Percentiles rank a stretch among this genome's conserved stretches.
Conservation (phyloP, 2,113 vertebrate genomes). For the Dipodomys merriami region DNA sequence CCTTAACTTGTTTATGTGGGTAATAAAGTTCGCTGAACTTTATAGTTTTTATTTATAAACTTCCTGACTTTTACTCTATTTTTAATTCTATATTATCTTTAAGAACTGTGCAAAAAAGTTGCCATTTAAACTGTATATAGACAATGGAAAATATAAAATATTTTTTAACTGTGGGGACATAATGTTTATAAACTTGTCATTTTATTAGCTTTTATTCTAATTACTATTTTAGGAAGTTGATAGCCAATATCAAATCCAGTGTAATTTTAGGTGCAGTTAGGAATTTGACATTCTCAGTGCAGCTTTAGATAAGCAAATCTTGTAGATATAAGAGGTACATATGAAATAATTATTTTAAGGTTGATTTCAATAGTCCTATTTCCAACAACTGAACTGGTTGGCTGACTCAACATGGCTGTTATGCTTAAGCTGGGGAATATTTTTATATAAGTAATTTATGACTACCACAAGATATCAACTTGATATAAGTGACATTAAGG, state of each 20-base stretch:
- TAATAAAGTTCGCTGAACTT: constrained; percentile 33
- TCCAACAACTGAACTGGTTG: background rate
- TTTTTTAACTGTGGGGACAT: constrained; percentile 57
- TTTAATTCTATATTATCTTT: too few species aligned
- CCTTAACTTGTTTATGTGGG: background rate
- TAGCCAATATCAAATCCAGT: constrained; percentile 95
- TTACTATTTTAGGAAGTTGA: constrained; percentile 98
- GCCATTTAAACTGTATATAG: background rate
- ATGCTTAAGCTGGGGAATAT: background rate
- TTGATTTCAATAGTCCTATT: background rate
- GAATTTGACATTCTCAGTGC: constrained; percentile 96
- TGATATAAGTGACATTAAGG: background rate
- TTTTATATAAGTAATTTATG: constrained; percentile 21
- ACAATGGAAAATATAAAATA: background rate
- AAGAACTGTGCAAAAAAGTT: too few species aligned
- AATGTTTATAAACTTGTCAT: constrained; percentile 73
- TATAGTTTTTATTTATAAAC: background rate
- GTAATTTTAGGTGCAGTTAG: constrained; percentile 95
- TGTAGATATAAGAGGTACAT: constrained; percentile 98
- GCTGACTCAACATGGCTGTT: background rate
- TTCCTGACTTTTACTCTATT: too few species aligned
- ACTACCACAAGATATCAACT: background rate
- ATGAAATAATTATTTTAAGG: constrained; percentile 92
- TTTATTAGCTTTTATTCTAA: constrained; percentile 89
- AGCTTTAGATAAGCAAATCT: constrained; percentile 97